Evolutionary conservation across 2,113 vertebrate genomes (phyloP).

Genomic region (Tetrax tetrax): DNA sequence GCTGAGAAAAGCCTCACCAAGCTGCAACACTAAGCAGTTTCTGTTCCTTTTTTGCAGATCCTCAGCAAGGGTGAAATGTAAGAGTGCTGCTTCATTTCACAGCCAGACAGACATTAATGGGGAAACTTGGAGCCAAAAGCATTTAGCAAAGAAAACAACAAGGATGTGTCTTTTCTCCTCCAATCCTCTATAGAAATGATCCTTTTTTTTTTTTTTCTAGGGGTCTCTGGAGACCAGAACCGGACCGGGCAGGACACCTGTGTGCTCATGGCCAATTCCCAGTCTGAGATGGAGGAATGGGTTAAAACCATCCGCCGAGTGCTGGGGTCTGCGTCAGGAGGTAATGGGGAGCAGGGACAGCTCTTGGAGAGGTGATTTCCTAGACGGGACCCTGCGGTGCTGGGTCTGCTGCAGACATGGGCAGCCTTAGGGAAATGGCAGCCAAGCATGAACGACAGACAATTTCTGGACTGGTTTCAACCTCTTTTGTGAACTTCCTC

Average conservation of each 20-base stretch:
- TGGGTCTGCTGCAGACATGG: not conserved
- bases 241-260: slow-evolving; percentile 78
- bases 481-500: not conserved
- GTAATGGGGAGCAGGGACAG: slow-evolving; percentile 67
- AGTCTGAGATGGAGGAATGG: slow-evolving; percentile 94
- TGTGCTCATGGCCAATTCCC: slow-evolving; percentile 92
- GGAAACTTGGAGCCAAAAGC: not conserved
- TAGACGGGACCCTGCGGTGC: fast-evolving
- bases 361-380: not conserved
- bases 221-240: slow-evolving; percentile 76
- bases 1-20: not conserved
- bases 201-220: slow-evolving; percentile 61
- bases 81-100: not conserved
- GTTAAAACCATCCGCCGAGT: slow-evolving; percentile 85
- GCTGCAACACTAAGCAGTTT: not conserved
- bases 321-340: slow-evolving; percentile 83
- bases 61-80: not conserved
- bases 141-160: not conserved
- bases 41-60: not conserved
- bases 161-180: not conserved
- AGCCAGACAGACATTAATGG: fast-evolving
- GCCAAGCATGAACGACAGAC: not conserved
- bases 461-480: not conserved
- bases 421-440: not conserved
- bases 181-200: too few species aligned